Evolutionary conservation across 1,140 invertebrate genomes (phyloP), one percentile per base, ranked within the genome.

Genomic region (Wiebesia pumilae): DNA sequence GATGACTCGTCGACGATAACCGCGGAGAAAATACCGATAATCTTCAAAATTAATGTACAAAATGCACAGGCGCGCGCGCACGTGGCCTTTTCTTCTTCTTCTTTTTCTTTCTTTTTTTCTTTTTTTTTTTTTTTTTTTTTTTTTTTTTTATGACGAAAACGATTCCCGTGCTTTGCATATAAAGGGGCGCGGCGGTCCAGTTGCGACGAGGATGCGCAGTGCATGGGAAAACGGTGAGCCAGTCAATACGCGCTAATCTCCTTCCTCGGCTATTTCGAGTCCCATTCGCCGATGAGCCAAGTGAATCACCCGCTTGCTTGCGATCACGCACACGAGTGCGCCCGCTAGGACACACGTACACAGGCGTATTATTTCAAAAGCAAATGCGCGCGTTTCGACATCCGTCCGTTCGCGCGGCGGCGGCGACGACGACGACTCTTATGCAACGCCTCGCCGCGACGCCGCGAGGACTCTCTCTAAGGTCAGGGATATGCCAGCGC

Each of bases 401-500:
- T 89, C 89, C 89, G 89, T 89, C 86, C 87, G 88, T 67, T 21
- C 58, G 38, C 75, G 21, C 33, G 19, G 54, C 79, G 35, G 24
- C n/a, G n/a, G n/a, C n/a, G n/a, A n/a, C n/a, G n/a, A n/a, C n/a
- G n/a, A n/a, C n/a, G 9, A 30, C 78, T 54, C 78, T 86, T 86
- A 86, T 67, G 79, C 79, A 86, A 86, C 40, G 27, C 0, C 10
- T 62, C 58, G 24, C 58, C 21, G 67, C 67, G 89, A 89, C 82
- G 89, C 88, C 89, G 87, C 83, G 84, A 87, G 87, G 87, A 89
- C 90, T 88, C 86, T 88, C 83, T 89, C 87, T 92, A 92, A 93
- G 92, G 92, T 93, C 92, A 93, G 91, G 92, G 92, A 89, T 92
- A 93, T 88, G 85, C 7, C 47, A n/a, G 33, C 58, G 21, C 69